Evolutionary conservation across 2,797 vertebrate genomes (phyloP).

Genomic region (Tangara arthus): DNA sequence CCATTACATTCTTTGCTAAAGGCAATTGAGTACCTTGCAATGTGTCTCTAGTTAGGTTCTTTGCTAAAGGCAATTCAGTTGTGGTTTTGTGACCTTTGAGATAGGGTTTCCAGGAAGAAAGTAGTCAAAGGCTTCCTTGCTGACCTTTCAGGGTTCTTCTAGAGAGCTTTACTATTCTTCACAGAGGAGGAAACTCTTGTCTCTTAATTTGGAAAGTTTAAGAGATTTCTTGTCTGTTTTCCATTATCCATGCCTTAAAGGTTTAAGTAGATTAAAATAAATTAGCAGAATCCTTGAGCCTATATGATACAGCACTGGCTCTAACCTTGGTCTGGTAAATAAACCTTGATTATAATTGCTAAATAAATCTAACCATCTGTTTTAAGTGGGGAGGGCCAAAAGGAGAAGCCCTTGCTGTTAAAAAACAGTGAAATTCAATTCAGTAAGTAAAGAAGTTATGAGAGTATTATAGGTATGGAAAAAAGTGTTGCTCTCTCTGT

Average conservation of each 20-base stretch:
- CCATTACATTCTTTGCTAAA: slow-evolving; percentile 34
- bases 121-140: slow-evolving; percentile 43
- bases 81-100: slow-evolving; percentile 65
- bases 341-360: slow-evolving; percentile 53
- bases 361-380: slow-evolving; percentile 19
- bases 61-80: slow-evolving; percentile 45
- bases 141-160: slow-evolving; percentile 56
- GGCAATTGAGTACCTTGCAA: slow-evolving; percentile 38
- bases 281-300: slow-evolving; percentile 66
- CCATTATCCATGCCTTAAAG: slow-evolving; percentile 63
- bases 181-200: not conserved
- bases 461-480: not conserved
- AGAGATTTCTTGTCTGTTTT: slow-evolving; percentile 39
- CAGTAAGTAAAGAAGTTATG: not conserved
- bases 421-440: not conserved
- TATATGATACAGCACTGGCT: slow-evolving; percentile 11
- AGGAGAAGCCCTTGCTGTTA: not conserved
- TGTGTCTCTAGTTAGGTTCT: slow-evolving; percentile 39
- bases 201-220: slow-evolving; percentile 42
- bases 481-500: not conserved
- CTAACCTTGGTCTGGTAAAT: not conserved
- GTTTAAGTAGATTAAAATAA: slow-evolving; percentile 72
- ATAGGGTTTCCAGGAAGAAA: slow-evolving; percentile 48
- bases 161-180: slow-evolving; percentile 3
- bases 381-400: not conserved